Conservation (phyloP, 2,888 invertebrate species). For the Cyaniris semiargus region DNA sequence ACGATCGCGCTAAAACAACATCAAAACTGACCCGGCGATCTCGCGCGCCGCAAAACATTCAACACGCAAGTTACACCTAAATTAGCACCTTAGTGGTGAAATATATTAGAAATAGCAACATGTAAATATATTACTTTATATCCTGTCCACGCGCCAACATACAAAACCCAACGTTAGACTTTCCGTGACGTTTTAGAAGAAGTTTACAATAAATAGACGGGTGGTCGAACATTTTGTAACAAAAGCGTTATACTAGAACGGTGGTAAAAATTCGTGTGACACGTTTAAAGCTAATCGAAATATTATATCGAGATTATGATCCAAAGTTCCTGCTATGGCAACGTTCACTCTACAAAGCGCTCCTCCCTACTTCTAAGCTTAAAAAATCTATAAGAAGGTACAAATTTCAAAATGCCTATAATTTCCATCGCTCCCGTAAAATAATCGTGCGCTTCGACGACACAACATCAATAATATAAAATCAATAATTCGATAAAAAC, state of each 20-base stretch:
- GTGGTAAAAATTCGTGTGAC: conserved; percentile 75
- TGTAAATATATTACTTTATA: conserved; percentile 50
- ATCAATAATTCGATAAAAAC: conserved; percentile 51
- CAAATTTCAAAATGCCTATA: conserved; percentile 42
- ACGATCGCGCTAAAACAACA: background rate
- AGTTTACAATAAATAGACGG: conserved; percentile 47
- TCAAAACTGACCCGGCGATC: conserved; percentile 16
- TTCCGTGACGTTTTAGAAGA: conserved; percentile 9
- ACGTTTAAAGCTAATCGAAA: conserved; percentile 70
- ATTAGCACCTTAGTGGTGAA: conserved; percentile 74
- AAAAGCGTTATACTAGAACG: conserved; percentile 56
- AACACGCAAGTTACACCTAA: conserved; percentile 55
- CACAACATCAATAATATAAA: conserved; percentile 62
- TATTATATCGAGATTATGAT: conserved; percentile 43
- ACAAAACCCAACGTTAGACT: conserved; percentile 36
- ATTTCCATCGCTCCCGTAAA: conserved; percentile 53
- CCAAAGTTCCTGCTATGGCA: conserved; percentile 66
- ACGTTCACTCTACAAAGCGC: conserved; percentile 57
- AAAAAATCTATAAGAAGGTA: conserved; percentile 56
- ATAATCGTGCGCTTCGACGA: conserved; percentile 62
- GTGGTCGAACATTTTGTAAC: conserved; percentile 52
- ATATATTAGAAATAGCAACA: conserved; percentile 54
- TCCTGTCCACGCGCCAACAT: conserved; percentile 41
- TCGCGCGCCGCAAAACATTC: conserved; percentile 22
- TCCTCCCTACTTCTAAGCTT: conserved; percentile 64